Percentiles rank a stretch among this genome's conserved stretches.
These are phyloP conservation scores for Philypnodon macrostomus DNA, from an alignment of 2,797 vertebrate genomes.

Conservation along the genomic window DNA sequence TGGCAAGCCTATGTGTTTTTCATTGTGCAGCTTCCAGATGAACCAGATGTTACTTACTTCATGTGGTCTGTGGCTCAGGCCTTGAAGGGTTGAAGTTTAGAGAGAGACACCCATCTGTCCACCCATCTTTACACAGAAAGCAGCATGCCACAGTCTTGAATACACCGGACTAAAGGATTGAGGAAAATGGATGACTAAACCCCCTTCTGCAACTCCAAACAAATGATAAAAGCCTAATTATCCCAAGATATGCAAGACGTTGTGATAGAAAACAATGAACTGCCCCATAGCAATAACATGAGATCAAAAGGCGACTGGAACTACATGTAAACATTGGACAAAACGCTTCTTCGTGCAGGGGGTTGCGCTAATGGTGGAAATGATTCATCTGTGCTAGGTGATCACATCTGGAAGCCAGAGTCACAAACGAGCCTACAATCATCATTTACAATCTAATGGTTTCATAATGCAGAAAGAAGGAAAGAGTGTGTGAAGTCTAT, in stretches of 20 bases:
- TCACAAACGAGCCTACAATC: conserved; percentile 37
- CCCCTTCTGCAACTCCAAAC: conserved; percentile 7
- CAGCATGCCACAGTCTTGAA: conserved; percentile 1
- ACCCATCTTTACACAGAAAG: conserved; percentile 19
- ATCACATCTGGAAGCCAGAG: conserved; percentile 59
- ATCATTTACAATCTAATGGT: conserved; percentile 41
- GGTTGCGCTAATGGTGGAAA: conserved; percentile 37
- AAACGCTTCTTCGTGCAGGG: conserved; percentile 19
- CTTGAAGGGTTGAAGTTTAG: conserved; percentile 24
- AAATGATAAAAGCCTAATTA: conserved; percentile 22
- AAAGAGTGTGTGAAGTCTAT: conserved; percentile 23
- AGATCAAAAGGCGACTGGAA: conserved; percentile 40
- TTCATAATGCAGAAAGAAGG: conserved; percentile 37
- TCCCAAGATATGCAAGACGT: conserved; percentile 8
- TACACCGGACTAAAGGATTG: conserved; percentile 3
- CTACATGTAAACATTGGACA: conserved; percentile 22
- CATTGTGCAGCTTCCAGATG: conserved; percentile 39
- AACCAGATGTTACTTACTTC: conserved; percentile 55
- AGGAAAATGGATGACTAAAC: conserved; percentile 11
- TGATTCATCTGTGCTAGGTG: conserved; percentile 49
- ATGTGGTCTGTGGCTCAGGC: conserved; percentile 44
- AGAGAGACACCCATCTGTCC: conserved; percentile 26
- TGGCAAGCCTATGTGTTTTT: conserved; percentile 21
- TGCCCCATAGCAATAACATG: conserved; percentile 9
- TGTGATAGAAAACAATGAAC: conserved; percentile 19